Base-by-base conservation (phyloP, 2,888 invertebrate species). In the Netelia melanura region DNA sequence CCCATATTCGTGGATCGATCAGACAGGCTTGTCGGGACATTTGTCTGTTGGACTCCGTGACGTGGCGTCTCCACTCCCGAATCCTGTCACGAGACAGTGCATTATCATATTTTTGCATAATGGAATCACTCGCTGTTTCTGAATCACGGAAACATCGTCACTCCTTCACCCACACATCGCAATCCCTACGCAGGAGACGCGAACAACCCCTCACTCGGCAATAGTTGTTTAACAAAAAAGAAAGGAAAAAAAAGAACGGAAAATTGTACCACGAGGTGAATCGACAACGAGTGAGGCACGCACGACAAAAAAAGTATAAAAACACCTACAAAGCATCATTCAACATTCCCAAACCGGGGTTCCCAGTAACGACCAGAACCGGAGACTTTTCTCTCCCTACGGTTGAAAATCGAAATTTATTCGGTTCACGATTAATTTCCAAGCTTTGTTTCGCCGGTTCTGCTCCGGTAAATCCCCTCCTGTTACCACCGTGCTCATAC, bases 41-140 rank as follows among this genome's bases (percentile, higher is more conserved):
- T 91, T 89, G 90, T 91, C 89, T 86, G 83, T 81, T 70, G 72
- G 84, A 83, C 83, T 86, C 84, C 79, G 86, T 85, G 81, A 81
- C 85, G 78, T 62, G 9, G 56, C 70, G 48, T 44, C 43, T 68
- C 48, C 30, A 38, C 61, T 38, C 38, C 77, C 62, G 62, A 44
- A 72, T 61, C 43, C 43, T 48, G 65, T 58, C 58, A 58, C 61
- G 25, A 43, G 43, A 76, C 81, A 44, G 44, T 77, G 77, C 85
- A 92, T 92, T 91, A 92, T 91, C 92, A 92, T 92, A 92, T 90
- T 90, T 92, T 92, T 91, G 91, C 91, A 92, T 92, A 92, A 92
- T 91, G 88, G 90, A 91, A 91, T 90, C 91, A 88, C 89, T 87
- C 88, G 75, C 80, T 84, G 79, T 85, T 79, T 83, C 83, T 54